Evolutionary conservation across 1,140 invertebrate genomes (phyloP).

Genomic region (Drosophila pseudoobscura): DNA sequence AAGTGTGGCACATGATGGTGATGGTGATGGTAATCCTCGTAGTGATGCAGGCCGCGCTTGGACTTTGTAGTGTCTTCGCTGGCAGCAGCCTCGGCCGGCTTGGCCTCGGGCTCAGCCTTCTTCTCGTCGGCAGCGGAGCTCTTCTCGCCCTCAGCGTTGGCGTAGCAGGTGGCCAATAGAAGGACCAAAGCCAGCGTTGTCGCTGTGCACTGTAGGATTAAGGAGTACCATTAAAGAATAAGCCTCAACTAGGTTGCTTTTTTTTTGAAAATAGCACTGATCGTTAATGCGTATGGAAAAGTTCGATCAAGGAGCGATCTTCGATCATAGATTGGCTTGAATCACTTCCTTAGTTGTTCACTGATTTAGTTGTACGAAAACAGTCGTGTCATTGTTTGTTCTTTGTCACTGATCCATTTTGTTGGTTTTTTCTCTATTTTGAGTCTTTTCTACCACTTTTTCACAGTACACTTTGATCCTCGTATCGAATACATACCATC

Average conservation of each 20-base stretch:
- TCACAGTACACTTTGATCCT: conserved; percentile 34
- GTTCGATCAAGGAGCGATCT: no score
- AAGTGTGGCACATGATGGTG: conserved; percentile 76
- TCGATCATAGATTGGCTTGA: no score
- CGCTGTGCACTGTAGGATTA: conserved; percentile 80
- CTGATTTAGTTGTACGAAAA: no score
- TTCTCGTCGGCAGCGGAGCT: conserved; percentile 84
- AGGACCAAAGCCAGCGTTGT: conserved; percentile 84
- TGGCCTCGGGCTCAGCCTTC: conserved; percentile 72
- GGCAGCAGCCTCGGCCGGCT: conserved; percentile 83
- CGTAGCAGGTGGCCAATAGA: conserved; percentile 81
- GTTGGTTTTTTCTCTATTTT: neutral
- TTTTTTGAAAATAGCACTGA: neutral
- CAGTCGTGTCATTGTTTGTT: neutral
- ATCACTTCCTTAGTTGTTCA: no score
- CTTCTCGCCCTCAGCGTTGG: conserved; percentile 77
- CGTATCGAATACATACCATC: conserved; percentile 62
- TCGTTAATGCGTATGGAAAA: neutral
- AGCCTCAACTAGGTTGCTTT: neutral
- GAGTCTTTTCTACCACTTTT: conserved; percentile 29
- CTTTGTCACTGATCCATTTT: neutral
- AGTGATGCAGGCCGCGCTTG: conserved; percentile 86
- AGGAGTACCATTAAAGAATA: neutral
- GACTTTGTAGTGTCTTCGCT: conserved; percentile 86
- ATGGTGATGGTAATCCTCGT: conserved; percentile 83